Percentiles rank a stretch among this genome's conserved stretches.
These are phyloP conservation scores for Sinocyclocheilus maitianheensis DNA, from an alignment of 2,113 vertebrate species.

Conservation along the genomic window DNA sequence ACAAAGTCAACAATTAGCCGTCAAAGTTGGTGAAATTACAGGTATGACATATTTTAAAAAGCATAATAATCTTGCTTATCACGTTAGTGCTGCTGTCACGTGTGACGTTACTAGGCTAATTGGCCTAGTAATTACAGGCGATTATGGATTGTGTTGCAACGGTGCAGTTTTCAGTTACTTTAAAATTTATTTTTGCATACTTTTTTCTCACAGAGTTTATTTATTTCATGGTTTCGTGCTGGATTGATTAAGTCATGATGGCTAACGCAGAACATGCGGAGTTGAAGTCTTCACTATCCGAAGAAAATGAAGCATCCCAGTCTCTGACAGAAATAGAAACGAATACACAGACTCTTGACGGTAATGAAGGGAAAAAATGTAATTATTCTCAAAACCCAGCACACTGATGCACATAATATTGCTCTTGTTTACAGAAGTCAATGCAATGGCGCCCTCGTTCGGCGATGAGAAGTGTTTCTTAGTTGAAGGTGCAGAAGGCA, in stretches of 20 bases:
- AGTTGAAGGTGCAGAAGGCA: not conserved
- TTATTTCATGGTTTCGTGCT: not conserved
- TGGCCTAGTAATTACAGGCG: not conserved
- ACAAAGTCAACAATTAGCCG: not conserved
- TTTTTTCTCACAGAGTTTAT: not conserved
- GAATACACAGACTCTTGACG: not conserved
- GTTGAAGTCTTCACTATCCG: not conserved
- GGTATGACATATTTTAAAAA: not conserved
- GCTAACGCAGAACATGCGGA: not conserved
- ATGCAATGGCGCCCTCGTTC: conserved; percentile 53
- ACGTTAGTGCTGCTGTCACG: not conserved
- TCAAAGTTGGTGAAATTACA: not conserved
- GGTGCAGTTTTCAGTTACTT: not conserved
- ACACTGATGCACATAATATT: not conserved
- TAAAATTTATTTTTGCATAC: not conserved
- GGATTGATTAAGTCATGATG: not conserved
- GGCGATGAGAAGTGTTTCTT: conserved; percentile 35
- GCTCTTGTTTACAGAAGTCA: conserved; percentile 11
- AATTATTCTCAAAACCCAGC: not conserved
- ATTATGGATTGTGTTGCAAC: not conserved
- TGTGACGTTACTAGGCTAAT: not conserved
- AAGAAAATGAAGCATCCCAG: not conserved
- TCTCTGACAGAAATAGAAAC: not conserved
- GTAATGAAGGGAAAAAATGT: not conserved
- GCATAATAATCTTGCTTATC: not conserved